Percentiles rank a stretch among this genome's conserved stretches.
These are phyloP conservation scores for Epinotia bilunana DNA, from an alignment of 2,888 invertebrate genomes.

Conservation along the genomic window DNA sequence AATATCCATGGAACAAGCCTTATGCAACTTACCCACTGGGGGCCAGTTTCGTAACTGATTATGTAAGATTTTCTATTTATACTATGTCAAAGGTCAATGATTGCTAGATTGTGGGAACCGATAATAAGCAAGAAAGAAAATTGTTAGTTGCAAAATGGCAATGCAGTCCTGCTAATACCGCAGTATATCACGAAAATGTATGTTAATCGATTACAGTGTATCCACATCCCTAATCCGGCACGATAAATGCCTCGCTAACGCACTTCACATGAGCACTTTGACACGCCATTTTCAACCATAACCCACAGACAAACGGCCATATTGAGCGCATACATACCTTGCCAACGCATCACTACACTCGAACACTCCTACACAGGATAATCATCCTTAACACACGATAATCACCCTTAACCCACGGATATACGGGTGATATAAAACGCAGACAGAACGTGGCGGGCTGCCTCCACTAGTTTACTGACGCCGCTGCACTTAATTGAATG, in stretches of 20 bases:
- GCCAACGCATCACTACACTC: neutral
- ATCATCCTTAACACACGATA: neutral
- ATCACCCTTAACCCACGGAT: neutral
- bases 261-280: neutral
- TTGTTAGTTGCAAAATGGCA: neutral
- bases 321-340: neutral
- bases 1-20: too few species aligned
- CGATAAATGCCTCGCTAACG: slow-evolving; percentile 21
- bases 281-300: neutral
- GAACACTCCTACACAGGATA: neutral
- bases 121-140: neutral
- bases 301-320: neutral
- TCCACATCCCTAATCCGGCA: slow-evolving; percentile 19
- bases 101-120: too few species aligned
- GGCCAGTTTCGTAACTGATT: too few species aligned
- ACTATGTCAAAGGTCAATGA: too few species aligned
- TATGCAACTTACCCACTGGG: too few species aligned
- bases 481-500: slow-evolving; percentile 39
- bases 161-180: neutral
- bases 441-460: neutral
- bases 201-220: slow-evolving; percentile 11
- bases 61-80: too few species aligned
- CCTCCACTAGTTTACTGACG: slow-evolving; percentile 6
- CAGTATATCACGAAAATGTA: slow-evolving; percentile 27
- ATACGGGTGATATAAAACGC: neutral